A percentile compares a stretch with the other conserved stretches of the same genome.
Evolutionary conservation across 2,888 invertebrate species (phyloP).

Genomic region (Carterocephalus palaemon): DNA sequence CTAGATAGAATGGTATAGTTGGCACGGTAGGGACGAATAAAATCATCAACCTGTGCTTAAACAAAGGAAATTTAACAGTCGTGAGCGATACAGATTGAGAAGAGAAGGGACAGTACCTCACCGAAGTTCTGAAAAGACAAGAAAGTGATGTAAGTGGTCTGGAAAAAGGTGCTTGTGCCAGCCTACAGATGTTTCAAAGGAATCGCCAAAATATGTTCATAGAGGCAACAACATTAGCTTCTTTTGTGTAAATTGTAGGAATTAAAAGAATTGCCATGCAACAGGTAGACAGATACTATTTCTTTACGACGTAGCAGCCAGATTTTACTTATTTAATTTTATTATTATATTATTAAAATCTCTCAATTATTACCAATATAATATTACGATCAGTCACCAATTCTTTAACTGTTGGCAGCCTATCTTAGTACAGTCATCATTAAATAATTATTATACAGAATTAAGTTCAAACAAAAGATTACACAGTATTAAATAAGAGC

Average conservation of each 20-base stretch:
- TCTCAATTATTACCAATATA: too few relatives aligned
- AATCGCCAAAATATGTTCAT: conserved; percentile 6
- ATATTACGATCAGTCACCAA: too few relatives aligned
- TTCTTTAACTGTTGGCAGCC: too few relatives aligned
- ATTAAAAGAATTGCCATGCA: conserved; percentile 18
- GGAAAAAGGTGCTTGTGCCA: conserved; percentile 61
- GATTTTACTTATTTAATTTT: conserved; percentile 8
- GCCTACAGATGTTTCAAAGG: conserved; percentile 34
- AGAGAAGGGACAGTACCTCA: conserved; percentile 77
- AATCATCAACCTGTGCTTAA: conserved; percentile 50
- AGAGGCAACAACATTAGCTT: conserved; percentile 3
- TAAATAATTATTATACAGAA: too few relatives aligned
- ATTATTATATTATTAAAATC: too few relatives aligned
- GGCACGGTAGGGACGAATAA: conserved; percentile 26
- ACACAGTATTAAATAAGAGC: too few relatives aligned
- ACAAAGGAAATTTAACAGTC: conserved; percentile 51
- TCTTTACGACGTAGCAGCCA: conserved; percentile 5
- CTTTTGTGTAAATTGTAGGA: conserved; percentile 4
- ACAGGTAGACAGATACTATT: conserved; percentile 13
- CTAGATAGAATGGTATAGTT: conserved; percentile 5
- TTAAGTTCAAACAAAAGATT: too few relatives aligned
- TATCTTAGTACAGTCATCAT: too few relatives aligned
- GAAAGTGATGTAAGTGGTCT: conserved; percentile 71
- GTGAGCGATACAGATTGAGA: conserved; percentile 52
- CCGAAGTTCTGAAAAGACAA: conserved; percentile 80